Conservation (phyloP, 2,797 vertebrate genomes). For the Rhinichthys osculus region DNA sequence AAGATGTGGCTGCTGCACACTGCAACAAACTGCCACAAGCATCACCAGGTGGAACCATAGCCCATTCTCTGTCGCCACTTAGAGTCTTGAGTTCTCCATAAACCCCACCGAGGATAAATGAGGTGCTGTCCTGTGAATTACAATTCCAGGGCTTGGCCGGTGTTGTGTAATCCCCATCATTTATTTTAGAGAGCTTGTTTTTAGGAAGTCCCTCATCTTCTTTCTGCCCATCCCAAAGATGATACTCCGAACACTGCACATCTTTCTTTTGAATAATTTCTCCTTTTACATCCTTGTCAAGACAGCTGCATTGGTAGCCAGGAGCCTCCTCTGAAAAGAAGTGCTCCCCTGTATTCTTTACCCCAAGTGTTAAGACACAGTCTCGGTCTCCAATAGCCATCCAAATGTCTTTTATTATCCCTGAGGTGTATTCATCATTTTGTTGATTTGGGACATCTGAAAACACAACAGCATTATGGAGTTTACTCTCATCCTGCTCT, state of each 20-base stretch:
- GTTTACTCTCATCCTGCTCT: constrained; percentile 88
- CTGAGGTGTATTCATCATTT: constrained; percentile 94
- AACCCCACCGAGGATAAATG: constrained; percentile 97
- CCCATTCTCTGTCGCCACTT: constrained; percentile 91
- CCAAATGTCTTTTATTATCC: constrained; percentile 99
- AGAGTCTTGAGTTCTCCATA: constrained; percentile 95
- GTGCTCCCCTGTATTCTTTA: constrained; percentile 82
- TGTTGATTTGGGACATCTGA: constrained; percentile 84
- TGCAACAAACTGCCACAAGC: constrained; percentile 86
- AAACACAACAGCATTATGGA: constrained; percentile 85
- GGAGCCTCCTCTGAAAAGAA: constrained; percentile 86
- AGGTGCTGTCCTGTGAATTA: constrained; percentile 86
- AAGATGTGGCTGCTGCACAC: constrained; percentile 80
- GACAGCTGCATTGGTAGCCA: constrained; percentile 86
- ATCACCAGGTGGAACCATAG: constrained; percentile 86
- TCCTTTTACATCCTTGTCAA: constrained; percentile 83
- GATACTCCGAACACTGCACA: constrained; percentile 96
- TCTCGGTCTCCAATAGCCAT: constrained; percentile 86
- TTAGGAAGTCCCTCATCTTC: constrained; percentile 87
- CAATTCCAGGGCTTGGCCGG: constrained; percentile 94
- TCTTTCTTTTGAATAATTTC: constrained; percentile 87
- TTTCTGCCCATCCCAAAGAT: constrained; percentile 94
- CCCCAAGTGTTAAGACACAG: constrained; percentile 77
- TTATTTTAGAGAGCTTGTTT: constrained; percentile 86
- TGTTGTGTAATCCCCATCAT: constrained; percentile 94